Base-by-base conservation (phyloP, 1,140 invertebrate genomes). In the Drosophila rufa region DNA sequence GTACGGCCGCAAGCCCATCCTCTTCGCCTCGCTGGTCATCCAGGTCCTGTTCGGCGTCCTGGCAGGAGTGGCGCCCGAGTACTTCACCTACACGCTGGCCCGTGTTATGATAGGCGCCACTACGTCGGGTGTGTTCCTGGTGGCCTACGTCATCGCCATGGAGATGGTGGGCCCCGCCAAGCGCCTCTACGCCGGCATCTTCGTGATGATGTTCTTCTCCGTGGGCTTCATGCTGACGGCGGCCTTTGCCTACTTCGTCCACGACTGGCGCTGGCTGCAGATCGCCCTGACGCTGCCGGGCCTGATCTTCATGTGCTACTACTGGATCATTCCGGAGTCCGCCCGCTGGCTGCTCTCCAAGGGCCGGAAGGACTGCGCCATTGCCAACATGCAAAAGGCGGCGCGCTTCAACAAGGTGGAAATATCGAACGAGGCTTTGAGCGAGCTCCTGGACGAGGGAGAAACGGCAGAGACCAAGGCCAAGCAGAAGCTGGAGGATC, bases 251-350 rank as follows among this genome's bases (percentile, higher is more conserved):
- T 96, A 96, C 92, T 94, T 95, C 40, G 94, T 98, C 25, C 94
- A 94, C 27, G 94, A 97, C 73, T 98, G 97, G 97, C 94, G 96
- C 79, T 93, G 93, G 68, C 93, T 97, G 42, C 96, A 97, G 92
- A 94, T 97, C 27, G 95, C 95, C 5, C 93, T 97, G 4, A 96
- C 96, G 5, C 59, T 95, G 17, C 95, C 96, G 2, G 96, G 96
- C 66, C 75, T 97, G 12, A 82, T 95, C 5, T 96, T 98, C 68
- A 94, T 97, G 38, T 87, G 94, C 43, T 97, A 97, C 87, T 97
- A 97, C 93, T 98, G 97, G 97, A 95, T 97, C 75, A 96, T 97
- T 89, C 97, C 97, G 3, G 97, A 97, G 92, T 97, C 96, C 5
- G 95, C 95, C 2, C 94, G 97, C 70, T 98, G 97, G 97, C 91